Evolutionary conservation across 2,888 invertebrate species (phyloP).

Genomic region (Criorhina ranunculi): DNA sequence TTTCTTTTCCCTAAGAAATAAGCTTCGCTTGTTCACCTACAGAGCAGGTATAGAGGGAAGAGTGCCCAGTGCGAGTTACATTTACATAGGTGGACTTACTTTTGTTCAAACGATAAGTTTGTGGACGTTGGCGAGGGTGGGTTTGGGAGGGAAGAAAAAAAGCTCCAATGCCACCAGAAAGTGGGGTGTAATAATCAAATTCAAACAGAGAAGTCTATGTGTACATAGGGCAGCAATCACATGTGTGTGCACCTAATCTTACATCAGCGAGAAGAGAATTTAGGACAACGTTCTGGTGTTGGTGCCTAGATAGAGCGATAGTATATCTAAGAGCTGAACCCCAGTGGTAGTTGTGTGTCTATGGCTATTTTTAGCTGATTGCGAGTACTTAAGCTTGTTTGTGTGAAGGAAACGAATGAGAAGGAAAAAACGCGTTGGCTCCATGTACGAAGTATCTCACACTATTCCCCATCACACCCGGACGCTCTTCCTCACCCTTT

Average conservation of each 20-base stretch:
- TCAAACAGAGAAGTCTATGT: slow-evolving; percentile 56
- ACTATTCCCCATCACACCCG: slow-evolving; percentile 23
- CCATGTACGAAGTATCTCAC: slow-evolving; percentile 57
- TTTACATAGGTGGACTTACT: slow-evolving; percentile 19
- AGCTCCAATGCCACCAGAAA: slow-evolving; percentile 54
- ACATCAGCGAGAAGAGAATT: slow-evolving; percentile 72
- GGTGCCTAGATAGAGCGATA: slow-evolving; percentile 57
- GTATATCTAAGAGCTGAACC: slow-evolving; percentile 50
- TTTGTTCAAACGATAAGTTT: not conserved
- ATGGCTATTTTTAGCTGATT: slow-evolving; percentile 76
- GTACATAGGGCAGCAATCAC: slow-evolving; percentile 37
- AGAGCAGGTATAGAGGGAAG: slow-evolving; percentile 19
- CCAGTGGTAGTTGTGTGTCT: slow-evolving; percentile 58
- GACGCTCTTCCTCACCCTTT: not conserved
- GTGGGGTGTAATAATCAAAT: slow-evolving; percentile 70
- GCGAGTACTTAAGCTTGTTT: slow-evolving; percentile 69
- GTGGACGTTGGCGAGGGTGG: not conserved
- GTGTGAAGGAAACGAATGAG: slow-evolving; percentile 57
- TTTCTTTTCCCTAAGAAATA: slow-evolving; percentile 1
- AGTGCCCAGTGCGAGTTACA: slow-evolving; percentile 34
- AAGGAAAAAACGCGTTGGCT: slow-evolving; percentile 52
- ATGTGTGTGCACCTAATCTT: slow-evolving; percentile 68
- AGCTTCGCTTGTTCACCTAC: slow-evolving; percentile 12
- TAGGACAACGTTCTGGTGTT: slow-evolving; percentile 66
- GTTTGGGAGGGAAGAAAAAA: slow-evolving; percentile 24